These are phyloP conservation scores for Oscheius myriophilus DNA, from an alignment of 2,888 invertebrate genomes.

Conservation along the genomic window DNA sequence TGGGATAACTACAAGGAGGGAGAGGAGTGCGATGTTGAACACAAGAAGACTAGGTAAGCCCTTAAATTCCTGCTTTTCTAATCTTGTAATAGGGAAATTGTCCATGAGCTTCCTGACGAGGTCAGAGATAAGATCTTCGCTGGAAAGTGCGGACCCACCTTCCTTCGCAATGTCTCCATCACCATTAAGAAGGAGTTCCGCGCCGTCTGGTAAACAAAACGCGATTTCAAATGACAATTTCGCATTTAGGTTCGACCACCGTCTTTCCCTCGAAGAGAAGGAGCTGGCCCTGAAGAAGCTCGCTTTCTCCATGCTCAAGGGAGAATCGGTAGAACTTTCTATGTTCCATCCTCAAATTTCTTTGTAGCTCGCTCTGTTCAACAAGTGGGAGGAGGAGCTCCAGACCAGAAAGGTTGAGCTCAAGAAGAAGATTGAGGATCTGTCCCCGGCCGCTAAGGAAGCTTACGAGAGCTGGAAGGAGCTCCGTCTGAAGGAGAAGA, in stretches of 20 bases:
- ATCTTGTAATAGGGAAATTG: conserved; percentile 38
- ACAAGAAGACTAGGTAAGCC: conserved; percentile 51
- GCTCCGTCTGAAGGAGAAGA: conserved; percentile 60
- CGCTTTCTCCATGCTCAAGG: conserved; percentile 62
- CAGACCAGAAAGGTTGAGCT: conserved; percentile 58
- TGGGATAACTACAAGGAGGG: conserved; percentile 65
- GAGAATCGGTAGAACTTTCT: conserved; percentile 55
- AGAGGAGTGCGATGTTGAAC: conserved; percentile 55
- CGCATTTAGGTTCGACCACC: conserved; percentile 58
- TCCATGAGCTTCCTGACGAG: conserved; percentile 52
- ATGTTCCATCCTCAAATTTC: neutral
- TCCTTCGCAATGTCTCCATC: conserved; percentile 58
- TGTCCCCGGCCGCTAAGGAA: conserved; percentile 61
- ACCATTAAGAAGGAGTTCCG: conserved; percentile 60
- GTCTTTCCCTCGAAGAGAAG: conserved; percentile 61
- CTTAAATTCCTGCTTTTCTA: neutral
- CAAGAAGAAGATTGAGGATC: conserved; percentile 51
- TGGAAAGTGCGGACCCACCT: conserved; percentile 65
- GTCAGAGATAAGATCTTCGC: conserved; percentile 62
- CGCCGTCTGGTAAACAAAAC: conserved; percentile 49
- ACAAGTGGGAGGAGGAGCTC: conserved; percentile 66
- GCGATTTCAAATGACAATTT: neutral
- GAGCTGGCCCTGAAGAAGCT: conserved; percentile 63
- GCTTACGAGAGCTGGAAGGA: conserved; percentile 66
- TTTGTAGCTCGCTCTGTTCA: conserved; percentile 64